These are phyloP conservation scores for Anastatus disparis DNA, from an alignment of 1,140 invertebrate genomes.

Conservation along the genomic window DNA sequence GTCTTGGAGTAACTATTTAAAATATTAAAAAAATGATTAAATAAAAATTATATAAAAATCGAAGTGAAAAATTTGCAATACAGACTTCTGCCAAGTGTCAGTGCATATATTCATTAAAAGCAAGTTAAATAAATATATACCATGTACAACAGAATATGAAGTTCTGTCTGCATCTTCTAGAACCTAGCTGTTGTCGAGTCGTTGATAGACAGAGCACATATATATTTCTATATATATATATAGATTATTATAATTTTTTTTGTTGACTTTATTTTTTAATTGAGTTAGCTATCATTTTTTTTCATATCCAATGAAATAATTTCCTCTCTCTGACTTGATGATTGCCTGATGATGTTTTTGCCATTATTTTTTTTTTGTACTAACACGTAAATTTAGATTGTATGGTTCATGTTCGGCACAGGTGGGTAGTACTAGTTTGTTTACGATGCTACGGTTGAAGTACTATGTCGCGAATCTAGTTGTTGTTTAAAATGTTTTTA, in stretches of 20 bases:
- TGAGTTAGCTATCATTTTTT: conserved; percentile 42
- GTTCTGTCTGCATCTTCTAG: conserved; percentile 62
- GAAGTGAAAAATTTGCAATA: neutral
- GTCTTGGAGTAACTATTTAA: neutral
- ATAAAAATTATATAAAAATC: neutral
- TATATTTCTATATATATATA: conserved; percentile 35
- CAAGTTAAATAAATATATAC: conserved; percentile 15
- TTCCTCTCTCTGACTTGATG: conserved; percentile 45
- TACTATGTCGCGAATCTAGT: neutral
- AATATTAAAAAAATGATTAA: neutral
- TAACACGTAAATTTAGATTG: conserved; percentile 47
- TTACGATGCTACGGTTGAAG: no score
- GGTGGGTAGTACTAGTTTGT: conserved; percentile 48
- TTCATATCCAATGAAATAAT: conserved; percentile 44
- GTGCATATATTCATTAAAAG: conserved; percentile 34
- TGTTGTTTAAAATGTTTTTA: neutral
- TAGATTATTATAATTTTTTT: conserved; percentile 31
- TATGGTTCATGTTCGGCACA: conserved; percentile 55
- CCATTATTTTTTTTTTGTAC: conserved; percentile 55
- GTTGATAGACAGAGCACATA: conserved; percentile 67
- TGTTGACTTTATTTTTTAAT: conserved; percentile 38
- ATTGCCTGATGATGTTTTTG: conserved; percentile 60
- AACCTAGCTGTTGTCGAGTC: conserved; percentile 66
- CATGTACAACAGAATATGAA: conserved; percentile 44
- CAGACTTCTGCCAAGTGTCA: conserved; percentile 55